Evolutionary conservation across 2,797 vertebrate species (phyloP), one percentile per base, ranked within the genome.

Genomic region (Syndactyla subalaris): DNA sequence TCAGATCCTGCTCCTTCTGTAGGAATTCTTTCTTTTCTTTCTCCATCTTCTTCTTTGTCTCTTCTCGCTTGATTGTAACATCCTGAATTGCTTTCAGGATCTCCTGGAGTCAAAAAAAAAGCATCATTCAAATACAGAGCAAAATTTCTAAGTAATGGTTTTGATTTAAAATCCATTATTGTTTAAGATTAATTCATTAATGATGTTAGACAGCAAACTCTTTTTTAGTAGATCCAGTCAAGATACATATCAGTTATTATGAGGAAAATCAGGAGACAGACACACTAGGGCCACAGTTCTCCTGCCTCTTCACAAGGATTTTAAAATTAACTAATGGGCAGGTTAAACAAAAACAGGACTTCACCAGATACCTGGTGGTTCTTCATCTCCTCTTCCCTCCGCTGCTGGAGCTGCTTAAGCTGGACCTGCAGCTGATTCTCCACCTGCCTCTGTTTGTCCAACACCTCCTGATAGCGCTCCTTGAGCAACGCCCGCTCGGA

Each of bases 391-490:
- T 98, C 98, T 27, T 98, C 98, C 90, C 97, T 93, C 48, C 98
- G 96, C 89, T 98, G 98, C 81, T 98, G 98, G 36, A 98, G 98
- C 46, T 98, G 98, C 91, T 98, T 98, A 14, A 98, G 96, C 52
- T 98, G 98, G 9, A 98, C 98, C 88, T 98, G 98, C 52, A 98
- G 97, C 78, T 98, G 98, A 38, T 98, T 98, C 93, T 98, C 98
- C 91, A 98, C 98, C 70, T 98, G 98, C 75, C 97, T 97, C 96
- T 98, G 98, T 12, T 97, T 98, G 96, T 98, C 98, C 91, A 98
- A 7, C 63, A 98, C 98, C 82, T 98, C 98, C 85, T 98, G 98
- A 81, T 98, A 98, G 6, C 97, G 97, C 32, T 98, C 98, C 92
- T 98, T 98, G 89, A 98, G 52, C 74, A 98, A n/a, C 6, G 98